Base-by-base conservation (phyloP, 2,888 invertebrate species). In the Plebejus argus region DNA sequence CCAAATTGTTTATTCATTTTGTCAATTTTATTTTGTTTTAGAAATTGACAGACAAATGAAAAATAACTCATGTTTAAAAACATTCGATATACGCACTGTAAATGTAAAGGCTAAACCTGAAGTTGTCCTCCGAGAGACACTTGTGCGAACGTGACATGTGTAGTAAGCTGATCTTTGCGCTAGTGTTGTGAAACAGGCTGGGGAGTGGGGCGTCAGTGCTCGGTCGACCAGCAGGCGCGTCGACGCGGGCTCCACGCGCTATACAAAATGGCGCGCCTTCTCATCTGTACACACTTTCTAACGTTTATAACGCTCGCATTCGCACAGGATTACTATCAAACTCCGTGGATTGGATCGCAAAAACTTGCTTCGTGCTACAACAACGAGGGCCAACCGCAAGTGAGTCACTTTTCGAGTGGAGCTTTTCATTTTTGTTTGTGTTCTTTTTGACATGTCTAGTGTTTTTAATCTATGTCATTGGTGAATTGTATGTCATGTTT, bases 321-420 rank as follows among this genome's bases (percentile, higher is more conserved):
- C 33, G 90, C 90, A 77, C 91, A 92, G 87, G 90, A 91, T 83
- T 86, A 88, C 84, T 87, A 88, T 82, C 86, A 88, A 76, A 90
- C 90, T 75, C 90, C 90, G 76, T 85, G 90, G 81, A 87, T 88
- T 74, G 91, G 90, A 79, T 88, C 92, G 33, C 89, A 89, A 84
- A 90, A 90, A 82, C 86, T 91, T 35, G 89, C 92, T 18, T 89
- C 92, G 12, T 93, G 93, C 82, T 92, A 92, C 85, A 90, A 88
- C 83, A 87, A 82, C 84, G 90, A 91, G 76, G 90, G 90, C 80
- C 81, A 85, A 35, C 92, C 93, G 0, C 93, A 93, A 88, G 93
- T 93, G 84, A 90, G 91, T 90, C 66, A 78, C 76, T 77, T 79
- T 79, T 82, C 80, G 82, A 81, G 78, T 81, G 70, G 82, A 84